A percentile compares a stretch with the other conserved stretches of the same genome.
These are phyloP conservation scores for Conus betulinus DNA, from an alignment of 1,140 invertebrate genomes.

Conservation along the genomic window DNA sequence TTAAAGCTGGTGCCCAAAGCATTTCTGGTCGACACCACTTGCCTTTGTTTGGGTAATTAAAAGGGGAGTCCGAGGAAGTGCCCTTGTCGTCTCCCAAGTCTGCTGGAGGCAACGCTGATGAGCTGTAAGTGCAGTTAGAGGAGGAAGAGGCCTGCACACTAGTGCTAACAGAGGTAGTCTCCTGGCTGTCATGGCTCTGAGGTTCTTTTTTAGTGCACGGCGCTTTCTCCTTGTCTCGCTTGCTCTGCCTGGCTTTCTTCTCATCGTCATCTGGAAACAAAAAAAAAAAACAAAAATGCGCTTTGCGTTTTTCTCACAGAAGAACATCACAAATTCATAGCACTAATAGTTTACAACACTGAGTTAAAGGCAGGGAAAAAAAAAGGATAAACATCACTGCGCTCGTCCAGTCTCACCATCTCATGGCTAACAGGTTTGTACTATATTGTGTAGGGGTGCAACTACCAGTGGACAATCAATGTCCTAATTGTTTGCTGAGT, in stretches of 20 bases:
- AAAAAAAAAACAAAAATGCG: too few relatives aligned
- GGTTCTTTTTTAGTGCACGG: neutral
- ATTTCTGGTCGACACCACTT: conserved; percentile 10
- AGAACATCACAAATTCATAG: too few relatives aligned
- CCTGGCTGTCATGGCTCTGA: neutral
- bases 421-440: too few relatives aligned
- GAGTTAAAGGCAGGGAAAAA: too few relatives aligned
- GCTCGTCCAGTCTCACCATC: too few relatives aligned
- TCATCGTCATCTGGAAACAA: neutral
- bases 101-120: neutral
- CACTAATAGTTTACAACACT: too few relatives aligned
- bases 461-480: too few relatives aligned
- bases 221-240: neutral
- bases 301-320: too few relatives aligned
- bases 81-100: neutral
- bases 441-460: too few relatives aligned
- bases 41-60: conserved; percentile 12
- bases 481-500: too few relatives aligned
- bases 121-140: neutral
- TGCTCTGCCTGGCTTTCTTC: conserved; percentile 15
- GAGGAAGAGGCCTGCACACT: neutral
- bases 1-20: conserved; percentile 15
- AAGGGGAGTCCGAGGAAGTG: neutral
- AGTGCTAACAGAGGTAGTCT: neutral
- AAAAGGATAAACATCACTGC: too few relatives aligned